phyloP scores from a whole-genome alignment of 2,113 vertebrate genomes.

The Rhinolophus sinicus region DNA sequence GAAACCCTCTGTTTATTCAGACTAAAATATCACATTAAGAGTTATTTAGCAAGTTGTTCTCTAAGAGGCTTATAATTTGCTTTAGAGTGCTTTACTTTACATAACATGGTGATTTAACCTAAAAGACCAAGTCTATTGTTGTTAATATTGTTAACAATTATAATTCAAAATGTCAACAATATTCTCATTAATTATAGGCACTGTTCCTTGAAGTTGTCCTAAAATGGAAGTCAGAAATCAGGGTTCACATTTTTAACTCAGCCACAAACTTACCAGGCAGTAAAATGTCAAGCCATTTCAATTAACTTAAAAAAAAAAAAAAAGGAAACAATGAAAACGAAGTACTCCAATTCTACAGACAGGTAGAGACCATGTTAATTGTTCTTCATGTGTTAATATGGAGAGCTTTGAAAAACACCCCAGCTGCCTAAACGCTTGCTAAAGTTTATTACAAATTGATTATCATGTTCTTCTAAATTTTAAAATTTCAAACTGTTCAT shows the following conservation, averaged over 20 bases:
- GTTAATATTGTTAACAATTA: conserved; percentile 31
- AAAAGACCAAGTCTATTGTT: conserved; percentile 15
- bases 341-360: background rate
- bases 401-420: background rate
- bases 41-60: conserved; percentile 43
- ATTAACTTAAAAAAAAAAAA: background rate
- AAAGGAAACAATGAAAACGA: background rate
- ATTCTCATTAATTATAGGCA: background rate
- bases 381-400: background rate
- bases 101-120: conserved; percentile 8
- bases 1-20: conserved; percentile 71
- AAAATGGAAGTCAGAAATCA: conserved; percentile 56
- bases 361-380: background rate
- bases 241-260: conserved; percentile 20
- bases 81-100: conserved; percentile 15
- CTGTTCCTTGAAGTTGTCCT: background rate
- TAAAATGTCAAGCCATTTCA: conserved; percentile 14
- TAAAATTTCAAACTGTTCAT: background rate
- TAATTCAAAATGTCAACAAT: conserved; percentile 49
- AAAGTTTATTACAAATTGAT: background rate
- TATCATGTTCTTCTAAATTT: background rate
- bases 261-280: background rate
- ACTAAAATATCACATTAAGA: conserved; percentile 41
- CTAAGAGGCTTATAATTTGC: background rate
- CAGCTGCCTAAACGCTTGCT: background rate